phyloP scores from a whole-genome alignment of 2,113 vertebrate genomes.

The Octodon degus region DNA sequence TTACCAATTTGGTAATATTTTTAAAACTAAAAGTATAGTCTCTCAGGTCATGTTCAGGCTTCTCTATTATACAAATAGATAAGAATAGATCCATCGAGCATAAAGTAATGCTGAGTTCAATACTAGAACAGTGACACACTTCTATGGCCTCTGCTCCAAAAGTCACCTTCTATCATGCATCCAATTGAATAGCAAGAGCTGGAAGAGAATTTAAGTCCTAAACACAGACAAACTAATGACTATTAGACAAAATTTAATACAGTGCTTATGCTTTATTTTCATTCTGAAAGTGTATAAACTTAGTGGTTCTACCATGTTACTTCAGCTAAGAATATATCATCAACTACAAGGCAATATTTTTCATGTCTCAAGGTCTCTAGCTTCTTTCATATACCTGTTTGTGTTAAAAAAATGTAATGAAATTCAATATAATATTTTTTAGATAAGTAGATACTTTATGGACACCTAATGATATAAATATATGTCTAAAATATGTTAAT shows the following conservation, averaged over 20 bases:
- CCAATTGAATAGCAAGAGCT: not conserved
- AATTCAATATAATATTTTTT: not conserved
- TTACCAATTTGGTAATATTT: not conserved
- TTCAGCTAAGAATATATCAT: not conserved
- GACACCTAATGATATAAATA: not conserved
- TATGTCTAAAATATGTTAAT: not conserved
- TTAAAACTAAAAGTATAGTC: not conserved
- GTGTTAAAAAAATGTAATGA: not conserved
- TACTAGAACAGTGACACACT: not conserved
- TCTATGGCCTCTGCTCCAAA: not conserved
- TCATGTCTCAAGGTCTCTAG: not conserved
- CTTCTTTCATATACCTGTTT: not conserved
- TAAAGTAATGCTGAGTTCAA: not conserved
- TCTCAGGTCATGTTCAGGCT: not conserved
- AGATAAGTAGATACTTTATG: not conserved
- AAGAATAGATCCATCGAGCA: not conserved
- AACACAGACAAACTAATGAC: not conserved
- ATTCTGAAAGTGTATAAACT: not conserved
- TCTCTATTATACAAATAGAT: not conserved
- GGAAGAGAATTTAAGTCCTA: not conserved
- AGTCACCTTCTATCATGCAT: not conserved
- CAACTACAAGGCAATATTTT: not conserved
- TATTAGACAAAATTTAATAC: constrained; percentile 9
- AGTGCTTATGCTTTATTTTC: not conserved
- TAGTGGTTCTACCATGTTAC: not conserved